Evolutionary conservation across 2,797 vertebrate species (phyloP).

Genomic region (Protonibea diacanthus): DNA sequence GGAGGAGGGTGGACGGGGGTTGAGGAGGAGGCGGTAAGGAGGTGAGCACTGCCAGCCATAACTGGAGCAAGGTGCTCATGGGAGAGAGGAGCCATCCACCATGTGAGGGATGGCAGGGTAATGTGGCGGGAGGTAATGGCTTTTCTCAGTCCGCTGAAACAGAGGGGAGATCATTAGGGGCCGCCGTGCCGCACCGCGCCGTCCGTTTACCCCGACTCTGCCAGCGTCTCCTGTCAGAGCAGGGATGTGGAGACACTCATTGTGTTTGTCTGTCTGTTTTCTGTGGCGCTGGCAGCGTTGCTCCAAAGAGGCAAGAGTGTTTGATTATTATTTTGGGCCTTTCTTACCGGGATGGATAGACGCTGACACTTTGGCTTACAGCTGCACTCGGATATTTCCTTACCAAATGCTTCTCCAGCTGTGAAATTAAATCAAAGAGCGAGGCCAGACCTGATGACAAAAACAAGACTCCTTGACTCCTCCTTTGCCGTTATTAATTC

Average conservation of each 20-base stretch:
- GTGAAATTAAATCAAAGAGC: slow-evolving; percentile 67
- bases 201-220: slow-evolving; percentile 80
- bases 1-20: slow-evolving; percentile 83
- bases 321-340: slow-evolving; percentile 81
- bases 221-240: slow-evolving; percentile 74
- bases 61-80: slow-evolving; percentile 94
- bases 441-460: slow-evolving; percentile 56
- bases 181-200: slow-evolving; percentile 64
- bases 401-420: slow-evolving; percentile 71
- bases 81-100: slow-evolving; percentile 94
- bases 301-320: slow-evolving; percentile 77
- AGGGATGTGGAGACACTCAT: slow-evolving; percentile 70
- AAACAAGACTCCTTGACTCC: slow-evolving; percentile 60
- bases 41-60: slow-evolving; percentile 90
- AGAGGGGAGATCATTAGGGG: slow-evolving; percentile 85
- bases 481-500: slow-evolving; percentile 31
- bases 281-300: slow-evolving; percentile 63
- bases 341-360: slow-evolving; percentile 73
- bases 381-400: slow-evolving; percentile 69
- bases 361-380: slow-evolving; percentile 73
- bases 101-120: slow-evolving; percentile 95
- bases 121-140: slow-evolving; percentile 97
- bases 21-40: slow-evolving; percentile 78
- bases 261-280: slow-evolving; percentile 78
- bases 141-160: slow-evolving; percentile 92